phyloP scores from a whole-genome alignment of 2,113 vertebrate species.

The Pollimyrus isidori region DNA sequence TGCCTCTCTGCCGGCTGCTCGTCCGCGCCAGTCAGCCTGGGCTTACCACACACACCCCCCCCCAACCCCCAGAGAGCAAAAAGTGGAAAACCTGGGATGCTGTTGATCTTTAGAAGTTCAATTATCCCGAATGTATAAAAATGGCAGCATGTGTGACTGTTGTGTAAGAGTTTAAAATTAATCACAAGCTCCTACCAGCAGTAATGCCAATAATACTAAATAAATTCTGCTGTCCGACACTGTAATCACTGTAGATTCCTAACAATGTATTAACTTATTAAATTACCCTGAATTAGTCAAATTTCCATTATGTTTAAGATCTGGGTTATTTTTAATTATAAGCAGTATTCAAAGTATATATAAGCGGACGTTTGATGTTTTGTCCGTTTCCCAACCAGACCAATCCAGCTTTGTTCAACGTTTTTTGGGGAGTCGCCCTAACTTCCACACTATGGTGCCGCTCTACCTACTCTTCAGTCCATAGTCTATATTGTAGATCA shows the following conservation, averaged over 20 bases:
- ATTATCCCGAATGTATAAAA: background rate
- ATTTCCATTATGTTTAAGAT: background rate
- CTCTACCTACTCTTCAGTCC: background rate
- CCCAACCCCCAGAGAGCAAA: background rate
- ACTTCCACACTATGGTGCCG: background rate
- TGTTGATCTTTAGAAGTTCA: background rate
- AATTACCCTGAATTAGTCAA: background rate
- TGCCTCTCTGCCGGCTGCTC: slow-evolving; percentile 26
- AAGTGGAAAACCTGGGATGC: background rate
- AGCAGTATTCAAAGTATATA: too few species aligned
- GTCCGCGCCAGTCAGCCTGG: background rate
- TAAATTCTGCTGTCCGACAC: background rate
- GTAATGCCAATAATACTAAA: background rate
- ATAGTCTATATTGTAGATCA: background rate
- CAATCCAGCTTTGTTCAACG: background rate
- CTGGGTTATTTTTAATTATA: background rate
- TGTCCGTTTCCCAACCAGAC: background rate
- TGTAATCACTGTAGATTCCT: background rate
- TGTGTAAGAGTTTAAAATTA: background rate
- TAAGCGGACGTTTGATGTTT: background rate
- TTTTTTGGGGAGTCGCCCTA: background rate
- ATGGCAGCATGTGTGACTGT: background rate
- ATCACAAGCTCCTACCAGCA: background rate
- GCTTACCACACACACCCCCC: background rate
- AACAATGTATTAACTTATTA: background rate